These are phyloP conservation scores for Myotis myotis DNA, from an alignment of 2,797 vertebrate genomes.

Conservation along the genomic window DNA sequence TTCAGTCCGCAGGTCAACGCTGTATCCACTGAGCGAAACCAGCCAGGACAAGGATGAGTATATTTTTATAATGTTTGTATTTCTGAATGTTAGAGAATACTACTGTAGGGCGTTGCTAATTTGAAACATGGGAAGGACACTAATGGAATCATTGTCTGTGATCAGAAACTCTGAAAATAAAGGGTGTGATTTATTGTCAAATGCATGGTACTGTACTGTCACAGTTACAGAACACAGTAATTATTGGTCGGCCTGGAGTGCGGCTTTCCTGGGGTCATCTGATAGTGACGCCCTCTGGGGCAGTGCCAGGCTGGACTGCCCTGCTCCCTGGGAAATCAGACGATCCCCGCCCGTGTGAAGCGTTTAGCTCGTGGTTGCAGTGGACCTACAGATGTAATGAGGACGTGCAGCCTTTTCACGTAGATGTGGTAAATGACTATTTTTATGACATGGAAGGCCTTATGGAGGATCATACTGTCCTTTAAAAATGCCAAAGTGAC, in stretches of 20 bases:
- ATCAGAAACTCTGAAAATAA: neutral
- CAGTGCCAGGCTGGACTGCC: neutral
- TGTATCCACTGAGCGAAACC: neutral
- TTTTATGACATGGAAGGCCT: neutral
- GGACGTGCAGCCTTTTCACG: neutral
- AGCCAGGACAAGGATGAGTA: neutral
- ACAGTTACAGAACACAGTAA: too few relatives aligned
- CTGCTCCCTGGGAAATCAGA: neutral
- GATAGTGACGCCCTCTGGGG: fast-evolving
- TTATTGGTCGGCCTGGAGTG: neutral
- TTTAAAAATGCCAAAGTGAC: neutral
- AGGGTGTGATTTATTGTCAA: neutral
- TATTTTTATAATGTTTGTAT: conserved; percentile 74
- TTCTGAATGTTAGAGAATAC: neutral
- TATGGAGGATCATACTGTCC: neutral
- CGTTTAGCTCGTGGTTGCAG: fast-evolving
- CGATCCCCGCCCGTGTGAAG: neutral
- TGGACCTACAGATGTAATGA: neutral
- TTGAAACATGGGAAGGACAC: conserved; percentile 33
- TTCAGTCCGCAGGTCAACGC: neutral
- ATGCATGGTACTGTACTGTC: neutral
- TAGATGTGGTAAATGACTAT: neutral
- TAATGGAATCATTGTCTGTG: neutral
- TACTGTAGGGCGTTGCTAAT: neutral
- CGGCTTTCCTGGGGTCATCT: neutral